Evolutionary conservation across 2,113 vertebrate species (phyloP).

Genomic region (Toxotes chatareus): DNA sequence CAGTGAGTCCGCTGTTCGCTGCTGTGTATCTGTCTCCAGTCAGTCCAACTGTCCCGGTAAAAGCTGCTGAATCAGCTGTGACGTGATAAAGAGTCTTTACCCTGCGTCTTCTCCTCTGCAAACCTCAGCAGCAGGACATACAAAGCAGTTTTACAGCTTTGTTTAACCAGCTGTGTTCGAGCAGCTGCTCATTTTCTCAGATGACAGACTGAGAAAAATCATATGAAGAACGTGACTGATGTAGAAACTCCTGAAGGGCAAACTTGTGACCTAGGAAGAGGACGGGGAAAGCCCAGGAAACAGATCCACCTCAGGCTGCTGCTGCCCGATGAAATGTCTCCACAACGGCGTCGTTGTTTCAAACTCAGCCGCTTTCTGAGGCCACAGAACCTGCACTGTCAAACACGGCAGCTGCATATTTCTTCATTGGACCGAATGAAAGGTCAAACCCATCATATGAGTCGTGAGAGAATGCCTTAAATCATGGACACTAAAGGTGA

Average conservation of each 20-base stretch:
- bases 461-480: too few species aligned
- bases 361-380: not conserved
- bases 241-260: not conserved
- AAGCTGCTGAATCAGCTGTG: too few species aligned
- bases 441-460: not conserved
- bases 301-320: constrained; percentile 3
- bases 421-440: not conserved
- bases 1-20: too few species aligned
- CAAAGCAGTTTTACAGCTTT: too few species aligned
- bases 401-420: not conserved
- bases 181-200: not conserved
- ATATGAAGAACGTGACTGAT: not conserved
- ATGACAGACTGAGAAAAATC: too few species aligned
- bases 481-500: too few species aligned
- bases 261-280: not conserved
- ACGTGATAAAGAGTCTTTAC: too few species aligned
- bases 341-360: constrained; percentile 9
- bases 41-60: too few species aligned
- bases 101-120: too few species aligned
- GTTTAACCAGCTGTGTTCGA: too few species aligned
- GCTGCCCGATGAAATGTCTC: not conserved
- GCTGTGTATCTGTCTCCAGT: too few species aligned
- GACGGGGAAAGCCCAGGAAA: not conserved
- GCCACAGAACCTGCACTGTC: not conserved
- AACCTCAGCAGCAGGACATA: too few species aligned